Evolutionary conservation across 1,140 invertebrate species (phyloP).

Genomic region (Monomorium pharaonis): DNA sequence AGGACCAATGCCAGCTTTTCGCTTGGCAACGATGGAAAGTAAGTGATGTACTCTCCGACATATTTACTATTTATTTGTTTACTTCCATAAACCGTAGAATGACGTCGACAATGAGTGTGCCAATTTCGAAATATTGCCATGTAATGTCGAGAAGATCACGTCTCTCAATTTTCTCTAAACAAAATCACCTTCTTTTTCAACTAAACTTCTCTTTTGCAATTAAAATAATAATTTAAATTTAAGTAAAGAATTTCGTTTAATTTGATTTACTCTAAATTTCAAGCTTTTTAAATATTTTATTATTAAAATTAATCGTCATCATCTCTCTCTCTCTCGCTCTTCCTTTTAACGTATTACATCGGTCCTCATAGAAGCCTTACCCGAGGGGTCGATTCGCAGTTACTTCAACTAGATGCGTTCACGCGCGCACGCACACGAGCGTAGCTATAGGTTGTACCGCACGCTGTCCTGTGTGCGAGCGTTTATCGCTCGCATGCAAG

Average conservation of each 20-base stretch:
- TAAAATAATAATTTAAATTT: not conserved
- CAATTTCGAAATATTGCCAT: not conserved
- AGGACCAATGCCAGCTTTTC: not conserved
- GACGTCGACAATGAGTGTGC: not conserved
- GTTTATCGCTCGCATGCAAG: slow-evolving; percentile 44
- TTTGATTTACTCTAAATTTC: not conserved
- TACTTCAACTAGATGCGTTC: not conserved
- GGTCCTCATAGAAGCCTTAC: not conserved
- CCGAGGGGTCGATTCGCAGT: not conserved
- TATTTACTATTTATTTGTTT: not conserved
- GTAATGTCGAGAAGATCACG: not conserved
- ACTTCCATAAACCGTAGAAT: not conserved
- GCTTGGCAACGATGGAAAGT: not conserved
- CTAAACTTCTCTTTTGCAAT: too few species aligned
- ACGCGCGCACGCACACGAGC: not conserved
- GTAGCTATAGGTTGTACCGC: not conserved
- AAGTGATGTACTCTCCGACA: not conserved
- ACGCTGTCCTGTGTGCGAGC: not conserved
- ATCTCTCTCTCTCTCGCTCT: too few species aligned
- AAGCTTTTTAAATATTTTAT: not conserved
- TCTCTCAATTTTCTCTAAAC: not conserved
- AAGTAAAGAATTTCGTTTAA: not conserved
- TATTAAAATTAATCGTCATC: too few species aligned
- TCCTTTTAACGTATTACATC: not conserved
- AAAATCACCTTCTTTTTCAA: not conserved